Conservation (phyloP, 2,113 vertebrate species). For the Pygoscelis antarcticus region DNA sequence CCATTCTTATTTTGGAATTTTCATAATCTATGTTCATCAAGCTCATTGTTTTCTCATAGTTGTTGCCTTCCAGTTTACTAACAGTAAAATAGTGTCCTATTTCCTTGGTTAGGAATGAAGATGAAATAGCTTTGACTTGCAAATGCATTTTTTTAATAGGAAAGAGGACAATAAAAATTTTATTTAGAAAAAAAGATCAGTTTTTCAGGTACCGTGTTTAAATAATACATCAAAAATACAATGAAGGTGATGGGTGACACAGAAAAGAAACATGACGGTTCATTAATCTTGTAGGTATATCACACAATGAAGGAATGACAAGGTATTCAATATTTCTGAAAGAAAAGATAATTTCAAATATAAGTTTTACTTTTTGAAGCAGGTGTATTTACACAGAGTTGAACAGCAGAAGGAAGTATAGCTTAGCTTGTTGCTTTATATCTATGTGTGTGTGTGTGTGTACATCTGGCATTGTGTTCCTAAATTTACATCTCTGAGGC, state of each 20-base stretch:
- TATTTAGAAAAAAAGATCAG: neutral
- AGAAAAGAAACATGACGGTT: neutral
- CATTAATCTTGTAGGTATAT: slow-evolving; percentile 16
- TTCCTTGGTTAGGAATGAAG: neutral
- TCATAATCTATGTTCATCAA: neutral
- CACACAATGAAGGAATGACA: slow-evolving; percentile 9
- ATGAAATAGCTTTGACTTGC: neutral
- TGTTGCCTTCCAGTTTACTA: neutral
- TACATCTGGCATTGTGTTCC: neutral
- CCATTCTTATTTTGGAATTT: neutral
- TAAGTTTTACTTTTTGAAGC: slow-evolving; percentile 10
- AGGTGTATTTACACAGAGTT: neutral
- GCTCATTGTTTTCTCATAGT: neutral
- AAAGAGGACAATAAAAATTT: neutral
- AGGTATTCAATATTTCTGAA: slow-evolving; percentile 49
- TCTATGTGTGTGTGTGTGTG: neutral
- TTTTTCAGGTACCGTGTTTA: neutral
- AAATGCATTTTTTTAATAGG: neutral
- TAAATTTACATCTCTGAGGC: neutral
- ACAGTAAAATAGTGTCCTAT: neutral
- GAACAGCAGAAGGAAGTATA: neutral
- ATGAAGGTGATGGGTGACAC: neutral
- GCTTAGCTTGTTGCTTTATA: neutral
- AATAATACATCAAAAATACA: slow-evolving; percentile 54
- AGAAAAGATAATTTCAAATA: neutral